These are phyloP conservation scores for Agrotis clavis DNA, from an alignment of 2,888 invertebrate species.

Conservation along the genomic window DNA sequence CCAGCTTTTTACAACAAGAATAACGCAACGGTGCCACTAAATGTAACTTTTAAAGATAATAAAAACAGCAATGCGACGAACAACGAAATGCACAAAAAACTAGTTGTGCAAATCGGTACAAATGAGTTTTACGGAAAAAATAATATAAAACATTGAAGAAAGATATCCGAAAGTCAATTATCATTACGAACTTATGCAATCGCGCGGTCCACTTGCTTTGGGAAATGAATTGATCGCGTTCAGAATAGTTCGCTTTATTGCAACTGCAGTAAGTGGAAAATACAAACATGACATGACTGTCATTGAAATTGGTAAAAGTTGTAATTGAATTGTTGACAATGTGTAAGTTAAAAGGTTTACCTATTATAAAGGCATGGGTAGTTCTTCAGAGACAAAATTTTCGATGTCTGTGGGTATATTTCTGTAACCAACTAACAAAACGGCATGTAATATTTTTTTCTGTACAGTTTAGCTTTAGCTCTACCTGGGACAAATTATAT, in stretches of 20 bases:
- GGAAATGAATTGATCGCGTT: slow-evolving; percentile 53
- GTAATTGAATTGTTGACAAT: slow-evolving; percentile 24
- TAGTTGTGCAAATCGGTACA: slow-evolving; percentile 67
- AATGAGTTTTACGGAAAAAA: slow-evolving; percentile 66
- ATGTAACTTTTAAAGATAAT: slow-evolving; percentile 39
- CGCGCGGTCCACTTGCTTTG: slow-evolving; percentile 54
- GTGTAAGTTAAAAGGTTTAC: slow-evolving; percentile 26
- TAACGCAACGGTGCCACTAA: slow-evolving; percentile 62
- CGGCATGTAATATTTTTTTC: too few species aligned
- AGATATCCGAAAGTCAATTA: slow-evolving; percentile 65
- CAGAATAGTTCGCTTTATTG: slow-evolving; percentile 25
- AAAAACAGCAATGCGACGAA: slow-evolving; percentile 49
- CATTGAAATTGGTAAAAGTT: slow-evolving; percentile 18
- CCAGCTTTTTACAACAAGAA: slow-evolving; percentile 56
- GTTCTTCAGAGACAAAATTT: too few species aligned
- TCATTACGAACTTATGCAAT: slow-evolving; percentile 60
- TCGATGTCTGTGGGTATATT: too few species aligned
- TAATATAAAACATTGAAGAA: slow-evolving; percentile 50
- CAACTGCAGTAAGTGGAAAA: slow-evolving; percentile 22
- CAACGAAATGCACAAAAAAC: slow-evolving; percentile 54
- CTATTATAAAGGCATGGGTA: too few species aligned
- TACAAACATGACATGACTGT: slow-evolving; percentile 28
- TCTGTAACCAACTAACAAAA: too few species aligned
- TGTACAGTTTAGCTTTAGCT: too few species aligned
- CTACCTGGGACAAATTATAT: too few species aligned